A percentile compares a stretch with the other conserved stretches of the same genome.
These are phyloP conservation scores for Globia sparganii DNA, from an alignment of 2,888 invertebrate genomes.

Conservation along the genomic window DNA sequence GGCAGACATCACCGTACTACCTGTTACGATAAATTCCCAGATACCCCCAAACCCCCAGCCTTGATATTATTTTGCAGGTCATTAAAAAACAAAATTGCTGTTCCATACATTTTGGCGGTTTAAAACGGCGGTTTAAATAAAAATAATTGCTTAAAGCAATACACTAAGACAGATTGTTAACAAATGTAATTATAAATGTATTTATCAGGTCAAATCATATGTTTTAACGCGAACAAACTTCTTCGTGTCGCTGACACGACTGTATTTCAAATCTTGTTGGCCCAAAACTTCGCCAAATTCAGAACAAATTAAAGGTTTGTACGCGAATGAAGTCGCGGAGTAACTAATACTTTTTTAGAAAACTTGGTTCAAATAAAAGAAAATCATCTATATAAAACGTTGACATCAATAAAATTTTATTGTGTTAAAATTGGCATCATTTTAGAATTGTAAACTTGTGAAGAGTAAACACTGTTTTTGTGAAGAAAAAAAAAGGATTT, in stretches of 20 bases:
- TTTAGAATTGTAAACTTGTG: slow-evolving; percentile 15
- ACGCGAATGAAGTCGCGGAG: not conserved
- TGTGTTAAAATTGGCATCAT: not conserved
- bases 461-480: slow-evolving; percentile 12
- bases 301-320: not conserved
- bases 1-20: no score
- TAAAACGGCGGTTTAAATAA: no score
- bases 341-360: not conserved
- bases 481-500: slow-evolving; percentile 1
- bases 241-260: no score
- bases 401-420: not conserved
- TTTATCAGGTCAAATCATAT: not conserved
- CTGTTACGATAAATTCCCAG: no score
- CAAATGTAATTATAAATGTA: not conserved
- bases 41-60: no score
- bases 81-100: no score
- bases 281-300: no score
- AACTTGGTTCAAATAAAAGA: not conserved
- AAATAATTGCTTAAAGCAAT: not conserved
- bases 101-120: no score
- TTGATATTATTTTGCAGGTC: no score
- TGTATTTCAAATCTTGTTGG: no score
- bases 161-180: not conserved
- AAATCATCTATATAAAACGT: not conserved
- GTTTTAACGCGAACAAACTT: not conserved